These are phyloP conservation scores for Hypsibius dujardini DNA, from an alignment of 1,140 invertebrate species.

Conservation along the genomic window DNA sequence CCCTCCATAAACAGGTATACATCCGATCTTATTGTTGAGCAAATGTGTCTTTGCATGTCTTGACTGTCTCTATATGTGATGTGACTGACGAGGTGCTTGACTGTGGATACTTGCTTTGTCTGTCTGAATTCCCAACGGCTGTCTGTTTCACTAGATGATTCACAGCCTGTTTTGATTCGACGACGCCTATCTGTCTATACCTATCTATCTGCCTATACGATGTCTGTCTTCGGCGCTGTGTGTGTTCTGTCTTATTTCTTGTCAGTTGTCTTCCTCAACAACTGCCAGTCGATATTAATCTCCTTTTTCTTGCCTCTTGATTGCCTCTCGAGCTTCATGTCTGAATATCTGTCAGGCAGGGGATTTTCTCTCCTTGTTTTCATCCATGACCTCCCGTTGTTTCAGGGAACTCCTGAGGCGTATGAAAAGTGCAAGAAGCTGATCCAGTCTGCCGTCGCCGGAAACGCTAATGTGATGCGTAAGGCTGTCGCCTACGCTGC, in stretches of 20 bases:
- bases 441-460: conserved; percentile 40
- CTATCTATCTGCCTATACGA: no score
- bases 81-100: no score
- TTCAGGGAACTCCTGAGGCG: conserved; percentile 50
- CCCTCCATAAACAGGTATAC: conserved; percentile 56
- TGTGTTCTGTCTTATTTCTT: neutral
- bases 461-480: conserved; percentile 39
- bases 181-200: no score
- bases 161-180: no score
- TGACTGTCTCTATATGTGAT: no score
- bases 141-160: no score
- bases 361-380: no score
- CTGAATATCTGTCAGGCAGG: conserved; percentile 21
- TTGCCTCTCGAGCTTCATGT: conserved; percentile 15
- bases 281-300: conserved; percentile 19
- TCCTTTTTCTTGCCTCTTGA: conserved; percentile 11
- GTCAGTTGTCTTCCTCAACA: conserved; percentile 20
- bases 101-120: no score
- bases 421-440: conserved; percentile 44
- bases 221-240: no score
- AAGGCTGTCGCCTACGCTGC: conserved; percentile 44
- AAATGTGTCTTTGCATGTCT: no score
- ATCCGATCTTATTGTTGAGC: neutral
- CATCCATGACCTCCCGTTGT: conserved; percentile 21
- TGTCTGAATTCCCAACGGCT: no score